Evolutionary conservation across 2,888 invertebrate species (phyloP).

Genomic region (Polydrusus pterygomalis): DNA sequence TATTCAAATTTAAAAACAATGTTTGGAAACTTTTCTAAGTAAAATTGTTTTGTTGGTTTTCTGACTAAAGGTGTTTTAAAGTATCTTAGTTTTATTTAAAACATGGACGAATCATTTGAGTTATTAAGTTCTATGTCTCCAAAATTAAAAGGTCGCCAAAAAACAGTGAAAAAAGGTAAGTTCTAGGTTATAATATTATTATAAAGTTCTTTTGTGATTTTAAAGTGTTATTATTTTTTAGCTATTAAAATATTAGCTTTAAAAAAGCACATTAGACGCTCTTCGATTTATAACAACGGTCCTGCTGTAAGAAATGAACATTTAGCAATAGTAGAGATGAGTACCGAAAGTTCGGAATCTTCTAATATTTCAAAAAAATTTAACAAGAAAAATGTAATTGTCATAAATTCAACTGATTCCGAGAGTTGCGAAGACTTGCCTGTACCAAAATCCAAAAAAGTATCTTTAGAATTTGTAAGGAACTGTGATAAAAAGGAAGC

Average conservation of each 20-base stretch:
- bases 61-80: conserved; percentile 5
- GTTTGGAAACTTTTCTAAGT: too few relatives aligned
- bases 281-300: conserved; percentile 61
- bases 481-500: conserved; percentile 41
- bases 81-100: not conserved
- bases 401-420: conserved; percentile 43
- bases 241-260: conserved; percentile 64
- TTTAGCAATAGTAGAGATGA: conserved; percentile 54
- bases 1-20: too few relatives aligned
- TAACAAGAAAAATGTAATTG: conserved; percentile 50
- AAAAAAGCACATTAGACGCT: conserved; percentile 65
- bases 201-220: conserved; percentile 6
- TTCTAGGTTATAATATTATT: not conserved
- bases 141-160: conserved; percentile 60
- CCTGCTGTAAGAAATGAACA: conserved; percentile 55
- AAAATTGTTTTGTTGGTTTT: not conserved
- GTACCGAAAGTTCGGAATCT: conserved; percentile 50
- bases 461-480: conserved; percentile 11
- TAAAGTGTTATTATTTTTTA: conserved; percentile 58
- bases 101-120: conserved; percentile 63
- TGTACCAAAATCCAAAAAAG: conserved; percentile 11
- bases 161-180: conserved; percentile 58
- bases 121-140: conserved; percentile 67
- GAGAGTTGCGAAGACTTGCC: not conserved
- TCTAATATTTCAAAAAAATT: conserved; percentile 28